These are phyloP conservation scores for Torymus aiolomorphi DNA, from an alignment of 2,888 invertebrate genomes.

Conservation along the genomic window DNA sequence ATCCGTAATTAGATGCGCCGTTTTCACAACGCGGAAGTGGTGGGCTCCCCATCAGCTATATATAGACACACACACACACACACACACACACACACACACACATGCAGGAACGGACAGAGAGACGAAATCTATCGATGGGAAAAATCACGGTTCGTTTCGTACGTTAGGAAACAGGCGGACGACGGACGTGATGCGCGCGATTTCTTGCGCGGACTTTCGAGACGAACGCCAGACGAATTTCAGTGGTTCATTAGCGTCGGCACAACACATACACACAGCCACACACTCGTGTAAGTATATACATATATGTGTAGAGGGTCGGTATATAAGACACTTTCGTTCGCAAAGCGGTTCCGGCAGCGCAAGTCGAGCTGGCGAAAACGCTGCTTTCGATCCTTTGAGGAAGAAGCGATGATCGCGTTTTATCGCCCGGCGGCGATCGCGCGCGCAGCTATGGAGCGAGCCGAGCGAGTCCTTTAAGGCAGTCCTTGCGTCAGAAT, in stretches of 20 bases:
- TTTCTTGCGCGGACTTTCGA: slow-evolving; percentile 35
- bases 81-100: too few relatives aligned
- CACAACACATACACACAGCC: too few relatives aligned
- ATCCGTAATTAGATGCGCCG: too few relatives aligned
- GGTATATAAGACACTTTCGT: slow-evolving; percentile 1
- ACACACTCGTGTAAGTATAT: slow-evolving; percentile 2
- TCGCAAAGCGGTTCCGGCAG: slow-evolving; percentile 1
- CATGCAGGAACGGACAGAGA: too few relatives aligned
- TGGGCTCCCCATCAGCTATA: too few relatives aligned
- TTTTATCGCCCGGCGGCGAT: too few relatives aligned
- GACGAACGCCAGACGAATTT: slow-evolving; percentile 53
- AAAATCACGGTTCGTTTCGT: slow-evolving; percentile 15
- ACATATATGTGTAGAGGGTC: too few relatives aligned
- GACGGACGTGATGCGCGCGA: slow-evolving; percentile 10
- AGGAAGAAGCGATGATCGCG: background rate
- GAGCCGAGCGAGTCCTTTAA: too few relatives aligned
- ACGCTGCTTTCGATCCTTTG: slow-evolving; percentile 13
- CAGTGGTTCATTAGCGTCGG: slow-evolving; percentile 51
- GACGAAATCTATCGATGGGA: slow-evolving; percentile 9
- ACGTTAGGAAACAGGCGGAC: slow-evolving; percentile 20
- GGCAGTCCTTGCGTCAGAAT: too few relatives aligned
- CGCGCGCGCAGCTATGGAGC: too few relatives aligned
- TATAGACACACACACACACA: too few relatives aligned
- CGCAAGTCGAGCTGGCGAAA: background rate
- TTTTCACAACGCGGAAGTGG: too few relatives aligned